Evolutionary conservation across 2,888 invertebrate genomes (phyloP).

Genomic region (Spilosoma lubricipeda): DNA sequence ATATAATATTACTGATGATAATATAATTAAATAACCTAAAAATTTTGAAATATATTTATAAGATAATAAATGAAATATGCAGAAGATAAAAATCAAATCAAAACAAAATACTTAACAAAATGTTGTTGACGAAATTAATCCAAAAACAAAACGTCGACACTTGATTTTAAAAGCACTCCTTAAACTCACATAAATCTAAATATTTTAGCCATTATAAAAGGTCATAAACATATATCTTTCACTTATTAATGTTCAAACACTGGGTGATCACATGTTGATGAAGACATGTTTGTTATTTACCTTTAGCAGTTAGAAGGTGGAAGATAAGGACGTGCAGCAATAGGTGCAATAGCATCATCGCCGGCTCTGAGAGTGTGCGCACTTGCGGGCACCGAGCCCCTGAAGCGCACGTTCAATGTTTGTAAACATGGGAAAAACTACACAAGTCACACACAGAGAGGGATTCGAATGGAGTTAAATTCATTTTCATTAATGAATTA

Average conservation of each 20-base stretch:
- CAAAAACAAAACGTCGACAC: neutral
- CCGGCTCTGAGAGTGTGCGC: conserved; percentile 45
- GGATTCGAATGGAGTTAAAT: conserved; percentile 42
- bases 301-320: conserved; percentile 47
- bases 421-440: conserved; percentile 66
- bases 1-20: too few relatives aligned
- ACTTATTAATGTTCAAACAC: conserved; percentile 5
- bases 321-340: conserved; percentile 43
- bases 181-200: neutral
- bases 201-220: neutral
- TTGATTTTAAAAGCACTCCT: neutral
- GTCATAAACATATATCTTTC: neutral
- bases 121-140: neutral
- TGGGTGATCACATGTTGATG: neutral
- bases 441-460: conserved; percentile 53
- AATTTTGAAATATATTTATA: neutral
- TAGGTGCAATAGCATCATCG: conserved; percentile 55
- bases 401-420: conserved; percentile 54
- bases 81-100: neutral
- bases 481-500: neutral
- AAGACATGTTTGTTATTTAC: conserved; percentile 26
- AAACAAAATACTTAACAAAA: neutral
- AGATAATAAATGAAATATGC: neutral
- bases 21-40: too few relatives aligned
- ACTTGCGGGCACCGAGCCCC: conserved; percentile 27